A percentile compares a stretch with the other conserved stretches of the same genome.
These are phyloP conservation scores for Caenorhabditis parvicauda DNA, from an alignment of 2,888 invertebrate species.

Conservation along the genomic window DNA sequence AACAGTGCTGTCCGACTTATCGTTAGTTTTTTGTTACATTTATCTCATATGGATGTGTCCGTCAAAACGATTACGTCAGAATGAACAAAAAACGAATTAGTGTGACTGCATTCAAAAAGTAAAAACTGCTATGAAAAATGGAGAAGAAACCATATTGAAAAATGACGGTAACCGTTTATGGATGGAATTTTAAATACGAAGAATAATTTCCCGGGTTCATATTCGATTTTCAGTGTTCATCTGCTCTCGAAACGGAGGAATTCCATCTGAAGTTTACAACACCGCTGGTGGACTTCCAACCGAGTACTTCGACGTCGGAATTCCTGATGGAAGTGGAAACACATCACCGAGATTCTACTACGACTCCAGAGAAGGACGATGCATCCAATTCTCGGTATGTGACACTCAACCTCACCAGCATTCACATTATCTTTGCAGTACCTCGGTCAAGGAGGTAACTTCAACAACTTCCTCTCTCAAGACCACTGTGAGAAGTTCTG, in stretches of 20 bases:
- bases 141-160: too few relatives aligned
- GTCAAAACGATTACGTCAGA: not conserved
- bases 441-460: slow-evolving; percentile 61
- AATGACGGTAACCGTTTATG: too few relatives aligned
- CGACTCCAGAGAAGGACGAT: slow-evolving; percentile 57
- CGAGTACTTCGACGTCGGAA: slow-evolving; percentile 61
- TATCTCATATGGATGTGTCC: not conserved
- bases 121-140: too few relatives aligned
- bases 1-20: slow-evolving; percentile 61
- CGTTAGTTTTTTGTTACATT: slow-evolving; percentile 26
- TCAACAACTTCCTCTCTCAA: slow-evolving; percentile 61
- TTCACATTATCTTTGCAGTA: slow-evolving; percentile 32
- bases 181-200: too few relatives aligned
- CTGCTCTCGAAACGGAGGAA: slow-evolving; percentile 60
- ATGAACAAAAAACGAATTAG: too few relatives aligned
- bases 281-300: slow-evolving; percentile 60
- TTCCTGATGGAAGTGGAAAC: slow-evolving; percentile 56
- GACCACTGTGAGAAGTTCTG: slow-evolving; percentile 62
- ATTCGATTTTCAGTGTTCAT: slow-evolving; percentile 42
- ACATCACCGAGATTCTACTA: slow-evolving; percentile 60
- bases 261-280: slow-evolving; percentile 62
- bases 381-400: slow-evolving; percentile 58
- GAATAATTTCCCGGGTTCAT: too few relatives aligned
- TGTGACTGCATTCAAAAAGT: too few relatives aligned
- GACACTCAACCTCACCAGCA: not conserved